Evolutionary conservation across 2,888 invertebrate species (phyloP), one percentile per base, ranked within the genome.

Genomic region (Xanthia icteritia): DNA sequence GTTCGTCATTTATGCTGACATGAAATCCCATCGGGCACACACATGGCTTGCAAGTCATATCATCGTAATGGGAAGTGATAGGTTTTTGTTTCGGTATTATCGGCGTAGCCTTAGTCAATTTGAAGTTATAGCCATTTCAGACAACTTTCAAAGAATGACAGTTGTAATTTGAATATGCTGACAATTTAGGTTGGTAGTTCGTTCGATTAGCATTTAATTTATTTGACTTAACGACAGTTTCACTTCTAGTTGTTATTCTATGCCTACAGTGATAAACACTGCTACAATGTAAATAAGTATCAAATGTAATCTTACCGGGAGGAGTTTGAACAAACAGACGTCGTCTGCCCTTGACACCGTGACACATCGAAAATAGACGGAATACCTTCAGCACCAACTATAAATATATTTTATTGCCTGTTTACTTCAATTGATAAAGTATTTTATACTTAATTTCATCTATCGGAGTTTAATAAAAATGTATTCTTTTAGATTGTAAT

Each of bases 261-360:
- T 76, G 76, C 5, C 23, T 58, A 60, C 60, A 58, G 11, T 20
- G 68, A 68, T 39, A 68, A n/a, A 39, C 66, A 31, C 6, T 23
- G 51, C 54, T 64, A 60, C 39, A 73, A 65, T 73, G 76, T 83
- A 86, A 83, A 84, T 79, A 83, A 64, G 73, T 48, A 67, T 36
- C 58, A 69, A 68, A 48, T 51, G 77, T 86, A 75, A 86, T 86
- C 69, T 42, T 3, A n/a, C 9, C 4, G 56, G 60, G 31, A 60
- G 76, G 27, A 51, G 56, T 27, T 48, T 23, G 54, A 27, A 36
- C 72, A n/a, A 51, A 77, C 73, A 82, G 70, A 79, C 81, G 83
- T 86, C 79, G 83, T 80, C 80, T 89, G 84, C 81, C 85, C 88
- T 88, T 86, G 84, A 86, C 79, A 78, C 65, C 73, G 42, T 69